These are phyloP conservation scores for Eutrigla gurnardus DNA, from an alignment of 2,797 vertebrate genomes.

Conservation along the genomic window DNA sequence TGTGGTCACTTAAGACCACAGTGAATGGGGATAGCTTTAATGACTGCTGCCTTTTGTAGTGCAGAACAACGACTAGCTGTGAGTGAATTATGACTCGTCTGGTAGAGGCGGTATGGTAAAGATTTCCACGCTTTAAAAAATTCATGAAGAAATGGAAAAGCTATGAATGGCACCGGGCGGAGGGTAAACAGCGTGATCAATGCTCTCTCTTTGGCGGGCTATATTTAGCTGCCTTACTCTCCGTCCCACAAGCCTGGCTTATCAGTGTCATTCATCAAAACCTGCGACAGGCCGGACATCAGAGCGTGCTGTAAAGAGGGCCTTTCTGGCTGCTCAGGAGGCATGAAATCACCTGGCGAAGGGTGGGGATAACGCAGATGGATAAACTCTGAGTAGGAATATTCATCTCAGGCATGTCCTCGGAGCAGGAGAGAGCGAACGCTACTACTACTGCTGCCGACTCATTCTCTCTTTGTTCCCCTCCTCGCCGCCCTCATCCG, in stretches of 20 bases:
- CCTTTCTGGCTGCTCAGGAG: slow-evolving; percentile 64
- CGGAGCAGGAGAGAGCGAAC: slow-evolving; percentile 39
- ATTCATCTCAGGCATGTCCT: slow-evolving; percentile 74
- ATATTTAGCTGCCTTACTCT: slow-evolving; percentile 56
- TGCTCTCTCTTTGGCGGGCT: slow-evolving; percentile 21
- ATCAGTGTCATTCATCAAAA: slow-evolving; percentile 73
- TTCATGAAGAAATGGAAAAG: slow-evolving; percentile 62
- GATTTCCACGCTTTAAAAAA: slow-evolving; percentile 70
- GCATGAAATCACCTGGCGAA: slow-evolving; percentile 77
- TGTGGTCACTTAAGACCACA: slow-evolving; percentile 54
- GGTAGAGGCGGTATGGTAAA: slow-evolving; percentile 41
- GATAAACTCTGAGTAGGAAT: slow-evolving; percentile 71
- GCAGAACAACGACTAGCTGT: slow-evolving; percentile 15
- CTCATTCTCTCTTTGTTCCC: slow-evolving; percentile 57
- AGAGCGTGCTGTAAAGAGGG: slow-evolving; percentile 27
- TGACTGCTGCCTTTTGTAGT: slow-evolving; percentile 30
- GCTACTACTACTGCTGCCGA: slow-evolving; percentile 52
- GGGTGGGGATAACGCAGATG: slow-evolving; percentile 60
- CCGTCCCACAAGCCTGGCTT: slow-evolving; percentile 36
- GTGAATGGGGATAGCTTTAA: slow-evolving; percentile 36
- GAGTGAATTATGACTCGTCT: slow-evolving; percentile 46
- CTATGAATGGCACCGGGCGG: slow-evolving; percentile 24
- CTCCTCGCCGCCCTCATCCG: slow-evolving; percentile 45
- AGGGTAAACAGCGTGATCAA: slow-evolving; percentile 60
- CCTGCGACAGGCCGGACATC: slow-evolving; percentile 59